Evolutionary conservation across 2,888 invertebrate genomes (phyloP), one percentile per base, ranked within the genome.

Genomic region (Hofmannophila pseudospretella): DNA sequence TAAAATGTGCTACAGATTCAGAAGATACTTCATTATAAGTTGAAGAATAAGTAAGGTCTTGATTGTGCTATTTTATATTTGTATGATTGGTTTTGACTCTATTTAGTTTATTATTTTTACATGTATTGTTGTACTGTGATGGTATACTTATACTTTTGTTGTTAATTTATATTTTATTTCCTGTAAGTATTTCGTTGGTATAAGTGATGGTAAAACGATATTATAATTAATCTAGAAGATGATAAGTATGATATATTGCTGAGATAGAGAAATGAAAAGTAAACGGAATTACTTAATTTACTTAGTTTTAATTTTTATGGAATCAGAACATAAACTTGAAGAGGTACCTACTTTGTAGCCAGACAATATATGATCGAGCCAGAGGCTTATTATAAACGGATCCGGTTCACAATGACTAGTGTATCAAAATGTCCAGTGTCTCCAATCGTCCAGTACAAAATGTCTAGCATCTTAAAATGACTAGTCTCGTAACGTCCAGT

Each of bases 41-140:
- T 45, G 22, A 39, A 41, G 38, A 45, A 44, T 49, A 50, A 53
- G n/a, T 54, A 34, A 45, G 2, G 8, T 20, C n/a, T n/a, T n/a
- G n/a, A 33, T 46, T 39, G 31, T 45, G 30, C 34, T 43, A 34
- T 42, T 46, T 42, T 45, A 36, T 42, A n/a, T n/a, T n/a, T n/a
- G 40, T 53, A 49, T 49, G 49, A 49, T 61, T 49, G 48, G 51
- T 55, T 50, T 34, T 34, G 36, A 47, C n/a, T n/a, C n/a, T n/a
- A n/a, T n/a, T n/a, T n/a, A n/a, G n/a, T n/a, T n/a, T 45, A 39
- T 44, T 50, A 28, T 40, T 38, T 30, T 16, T 22, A 14, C 10
- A 27, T n/a, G n/a, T n/a, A n/a, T n/a, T 60, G 53, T 57, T 53
- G 40, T 63, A 63, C 69, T 74, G 73, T 73, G 73, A 74, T 73